Percentiles rank a stretch among this genome's conserved stretches.
phyloP scores from a whole-genome alignment of 2,888 invertebrate genomes.

The Harpagoxenus sublaevis region DNA sequence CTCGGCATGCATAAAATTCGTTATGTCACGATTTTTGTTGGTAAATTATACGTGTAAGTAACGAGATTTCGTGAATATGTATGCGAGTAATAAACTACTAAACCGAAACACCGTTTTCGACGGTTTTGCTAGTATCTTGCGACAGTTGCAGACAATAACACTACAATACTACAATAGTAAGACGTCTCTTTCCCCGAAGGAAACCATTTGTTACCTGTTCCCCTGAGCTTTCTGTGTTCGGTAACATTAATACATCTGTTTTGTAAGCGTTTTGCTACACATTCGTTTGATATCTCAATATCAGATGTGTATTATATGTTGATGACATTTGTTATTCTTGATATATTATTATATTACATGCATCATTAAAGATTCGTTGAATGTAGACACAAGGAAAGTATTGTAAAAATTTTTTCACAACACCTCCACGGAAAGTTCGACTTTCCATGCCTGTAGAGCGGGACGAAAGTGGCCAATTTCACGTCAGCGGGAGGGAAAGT shows the following conservation, averaged over 20 bases:
- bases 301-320: not conserved
- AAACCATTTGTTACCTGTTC: constrained; percentile 20
- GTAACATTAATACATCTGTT: constrained; percentile 19
- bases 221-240: not conserved
- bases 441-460: too few species aligned
- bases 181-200: not conserved
- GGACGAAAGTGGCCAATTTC: too few species aligned
- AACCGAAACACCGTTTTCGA: not conserved
- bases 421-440: too few species aligned
- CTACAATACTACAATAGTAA: constrained; percentile 2
- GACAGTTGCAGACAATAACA: constrained; percentile 20
- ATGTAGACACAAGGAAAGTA: not conserved
- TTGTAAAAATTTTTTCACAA: not conserved
- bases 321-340: constrained; percentile 6
- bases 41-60: constrained; percentile 1
- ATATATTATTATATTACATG: not conserved
- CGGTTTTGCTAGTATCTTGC: not conserved
- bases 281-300: not conserved
- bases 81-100: constrained; percentile 14
- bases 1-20: not conserved
- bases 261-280: not conserved
- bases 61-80: constrained; percentile 28
- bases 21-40: constrained; percentile 1
- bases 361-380: not conserved
- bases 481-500: too few species aligned